A percentile compares a stretch with the other conserved stretches of the same genome.
Evolutionary conservation across 2,888 invertebrate species (phyloP).

Genomic region (Tenthredo distinguenda): DNA sequence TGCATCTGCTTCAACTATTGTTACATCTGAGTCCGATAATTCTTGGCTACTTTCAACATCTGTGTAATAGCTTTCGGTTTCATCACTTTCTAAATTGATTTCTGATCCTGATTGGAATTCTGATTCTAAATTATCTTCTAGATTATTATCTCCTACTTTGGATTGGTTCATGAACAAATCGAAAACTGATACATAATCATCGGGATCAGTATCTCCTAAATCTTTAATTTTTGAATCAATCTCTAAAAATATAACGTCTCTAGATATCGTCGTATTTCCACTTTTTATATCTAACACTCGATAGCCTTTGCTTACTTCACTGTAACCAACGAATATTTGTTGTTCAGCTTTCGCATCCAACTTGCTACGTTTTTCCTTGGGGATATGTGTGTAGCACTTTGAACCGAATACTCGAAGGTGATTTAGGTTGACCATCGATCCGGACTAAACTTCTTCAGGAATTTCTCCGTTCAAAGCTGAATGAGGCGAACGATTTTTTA

Average conservation of each 20-base stretch:
- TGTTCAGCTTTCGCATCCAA: conserved; percentile 16
- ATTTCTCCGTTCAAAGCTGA: conserved; percentile 7
- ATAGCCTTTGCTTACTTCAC: conserved; percentile 33
- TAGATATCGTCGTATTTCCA: neutral
- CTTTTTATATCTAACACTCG: conserved; percentile 22
- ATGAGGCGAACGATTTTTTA: conserved; percentile 15
- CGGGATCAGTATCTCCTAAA: neutral
- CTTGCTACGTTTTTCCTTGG: conserved; percentile 25
- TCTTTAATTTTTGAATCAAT: neutral
- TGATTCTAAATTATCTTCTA: neutral
- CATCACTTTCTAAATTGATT: conserved; percentile 11
- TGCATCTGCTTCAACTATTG: neutral
- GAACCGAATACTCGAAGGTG: neutral
- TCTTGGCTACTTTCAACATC: neutral
- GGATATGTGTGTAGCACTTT: neutral
- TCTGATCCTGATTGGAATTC: conserved; percentile 2
- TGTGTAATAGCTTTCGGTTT: neutral
- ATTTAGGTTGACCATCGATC: neutral
- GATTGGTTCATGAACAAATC: neutral
- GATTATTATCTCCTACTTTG: conserved; percentile 16
- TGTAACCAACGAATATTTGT: conserved; percentile 34
- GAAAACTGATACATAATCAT: conserved; percentile 9
- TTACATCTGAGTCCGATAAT: neutral
- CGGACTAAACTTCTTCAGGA: conserved; percentile 2
- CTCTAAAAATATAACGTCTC: conserved; percentile 49